Percentiles rank a stretch among this genome's conserved stretches.
These are phyloP conservation scores for Didymodactylos carnosus DNA, from an alignment of 2,888 invertebrate genomes.

Conservation along the genomic window DNA sequence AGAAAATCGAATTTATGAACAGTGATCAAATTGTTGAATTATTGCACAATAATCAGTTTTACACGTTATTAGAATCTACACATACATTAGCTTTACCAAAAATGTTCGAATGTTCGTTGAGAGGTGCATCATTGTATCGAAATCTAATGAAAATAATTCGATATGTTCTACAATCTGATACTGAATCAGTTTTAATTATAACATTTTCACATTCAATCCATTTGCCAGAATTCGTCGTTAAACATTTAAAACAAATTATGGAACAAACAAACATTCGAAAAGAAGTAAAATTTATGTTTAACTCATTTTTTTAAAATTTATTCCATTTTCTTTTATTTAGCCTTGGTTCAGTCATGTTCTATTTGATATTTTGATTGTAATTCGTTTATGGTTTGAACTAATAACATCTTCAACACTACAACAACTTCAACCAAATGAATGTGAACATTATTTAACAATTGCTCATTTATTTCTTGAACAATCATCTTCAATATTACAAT, in stretches of 20 bases:
- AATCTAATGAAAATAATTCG: neutral
- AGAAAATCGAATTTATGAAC: neutral
- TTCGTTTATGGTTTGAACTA: neutral
- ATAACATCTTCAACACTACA: neutral
- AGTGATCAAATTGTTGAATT: neutral
- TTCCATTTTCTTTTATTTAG: neutral
- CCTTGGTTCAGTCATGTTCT: neutral
- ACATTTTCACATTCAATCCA: neutral
- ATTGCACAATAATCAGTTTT: neutral
- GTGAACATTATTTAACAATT: neutral
- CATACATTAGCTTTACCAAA: neutral
- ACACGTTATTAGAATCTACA: neutral
- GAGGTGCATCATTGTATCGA: neutral
- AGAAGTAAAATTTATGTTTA: neutral
- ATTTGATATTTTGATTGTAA: neutral
- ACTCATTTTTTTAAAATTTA: no score
- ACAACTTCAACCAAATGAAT: neutral
- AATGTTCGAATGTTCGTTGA: neutral
- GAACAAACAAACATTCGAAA: neutral
- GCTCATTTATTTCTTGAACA: conserved; percentile 4
- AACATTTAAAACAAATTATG: neutral
- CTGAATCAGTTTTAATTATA: neutral
- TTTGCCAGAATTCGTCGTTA: neutral
- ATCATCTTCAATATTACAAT: neutral
- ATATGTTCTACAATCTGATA: neutral